Conservation (phyloP, 2,888 invertebrate genomes). For the Hirtodrosophila duncani region DNA sequence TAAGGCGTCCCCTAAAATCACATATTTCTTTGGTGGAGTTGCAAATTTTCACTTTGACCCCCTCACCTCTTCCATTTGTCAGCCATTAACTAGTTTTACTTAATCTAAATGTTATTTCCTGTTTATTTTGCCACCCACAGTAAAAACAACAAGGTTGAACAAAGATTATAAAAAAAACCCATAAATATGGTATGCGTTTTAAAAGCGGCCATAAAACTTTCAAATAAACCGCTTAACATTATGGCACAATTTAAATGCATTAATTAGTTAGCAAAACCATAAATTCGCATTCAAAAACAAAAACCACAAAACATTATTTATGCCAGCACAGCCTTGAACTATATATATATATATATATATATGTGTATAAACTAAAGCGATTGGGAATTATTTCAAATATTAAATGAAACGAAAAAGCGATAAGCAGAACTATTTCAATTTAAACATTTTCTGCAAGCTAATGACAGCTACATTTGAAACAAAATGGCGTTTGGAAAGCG, state of each 20-base stretch:
- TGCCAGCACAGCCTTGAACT: no score
- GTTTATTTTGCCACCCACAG: no score
- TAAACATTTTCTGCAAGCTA: slow-evolving; percentile 3
- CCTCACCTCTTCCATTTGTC: no score
- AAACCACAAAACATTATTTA: slow-evolving; percentile 5
- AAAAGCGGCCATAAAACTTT: slow-evolving; percentile 4
- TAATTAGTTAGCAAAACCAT: slow-evolving; percentile 3
- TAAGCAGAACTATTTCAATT: not conserved
- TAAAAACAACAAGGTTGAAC: not conserved
- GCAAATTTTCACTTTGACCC: no score
- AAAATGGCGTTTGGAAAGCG: not conserved
- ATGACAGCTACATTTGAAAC: slow-evolving; percentile 9
- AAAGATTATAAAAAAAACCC: not conserved
- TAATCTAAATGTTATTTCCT: no score
- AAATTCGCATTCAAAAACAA: not conserved
- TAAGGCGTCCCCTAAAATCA: no score
- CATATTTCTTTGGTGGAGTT: no score
- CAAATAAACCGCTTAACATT: slow-evolving; percentile 3
- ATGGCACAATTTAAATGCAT: slow-evolving; percentile 5
- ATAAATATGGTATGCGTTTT: not conserved
- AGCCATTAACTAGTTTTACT: no score
- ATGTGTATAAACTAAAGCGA: not conserved
- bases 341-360: no score
- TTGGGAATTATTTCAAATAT: not conserved
- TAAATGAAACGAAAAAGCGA: not conserved